Evolutionary conservation across 2,888 invertebrate species (phyloP), one percentile per base, ranked within the genome.

Genomic region (Troides oblongomaculatus): DNA sequence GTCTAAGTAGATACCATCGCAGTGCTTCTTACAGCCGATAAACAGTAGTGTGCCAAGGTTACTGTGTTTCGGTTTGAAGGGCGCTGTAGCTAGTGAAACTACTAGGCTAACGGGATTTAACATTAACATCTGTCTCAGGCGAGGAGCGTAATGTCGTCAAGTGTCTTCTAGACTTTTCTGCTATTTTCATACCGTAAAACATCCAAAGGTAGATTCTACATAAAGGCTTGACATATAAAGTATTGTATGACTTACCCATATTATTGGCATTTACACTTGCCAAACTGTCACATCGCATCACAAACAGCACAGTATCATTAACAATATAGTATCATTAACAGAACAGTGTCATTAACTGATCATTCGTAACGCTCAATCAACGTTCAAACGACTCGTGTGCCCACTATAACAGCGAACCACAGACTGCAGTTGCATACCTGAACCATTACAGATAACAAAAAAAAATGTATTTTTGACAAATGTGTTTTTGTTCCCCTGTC

Each of bases 401-500:
- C 76, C 83, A 79, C 77, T 74, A 74, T 79, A 76, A 81, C 78
- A 77, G 75, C 72, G 81, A 77, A 81, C 78, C 80, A 80, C 81
- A 78, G 77, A 87, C 84, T 87, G 72, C 73, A 72, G 69, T 78
- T 73, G 67, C 62, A 74, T 88, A 87, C 89, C 88, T 86, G 87
- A 85, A 82, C 85, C 80, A 86, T 75, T 72, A 76, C 73, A 75
- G 74, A 76, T 46, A 46, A 46, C 46, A 46, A 46, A 46, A 46
- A 46, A 86, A 84, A 87, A 87, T 21, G 86, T 80, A 80, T 84
- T 88, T 70, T 86, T 87, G 90, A 90, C 88, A 85, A 83, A 84
- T 88, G 85, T 80, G 79, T 79, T 80, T 81, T 77, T 75, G 79
- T 84, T 83, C 81, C 81, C 78, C 81, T 87, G 86, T 86, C 85